phyloP scores from a whole-genome alignment of 2,888 invertebrate genomes.

The Julus scanicus region DNA sequence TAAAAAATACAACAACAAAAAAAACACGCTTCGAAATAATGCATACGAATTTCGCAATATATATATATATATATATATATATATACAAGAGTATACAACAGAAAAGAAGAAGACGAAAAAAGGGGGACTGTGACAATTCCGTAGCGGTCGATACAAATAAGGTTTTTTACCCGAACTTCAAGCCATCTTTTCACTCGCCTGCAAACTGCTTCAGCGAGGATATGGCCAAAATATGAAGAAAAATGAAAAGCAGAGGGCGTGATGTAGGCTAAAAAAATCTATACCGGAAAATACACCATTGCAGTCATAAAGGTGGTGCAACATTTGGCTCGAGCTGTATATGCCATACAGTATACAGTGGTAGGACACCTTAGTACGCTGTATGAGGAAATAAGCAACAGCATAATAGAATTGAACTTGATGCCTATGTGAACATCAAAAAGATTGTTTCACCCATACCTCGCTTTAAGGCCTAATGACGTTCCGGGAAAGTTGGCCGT shows the following conservation, averaged over 20 bases:
- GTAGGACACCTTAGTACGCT: no score
- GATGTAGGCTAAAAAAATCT: neutral
- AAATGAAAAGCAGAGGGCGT: neutral
- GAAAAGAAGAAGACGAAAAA: neutral
- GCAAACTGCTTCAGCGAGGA: neutral
- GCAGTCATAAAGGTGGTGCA: neutral
- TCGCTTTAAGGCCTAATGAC: no score
- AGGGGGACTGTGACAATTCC: neutral
- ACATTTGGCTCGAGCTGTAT: neutral
- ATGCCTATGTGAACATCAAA: no score
- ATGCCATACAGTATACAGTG: no score
- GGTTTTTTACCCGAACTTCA: constrained; percentile 17
- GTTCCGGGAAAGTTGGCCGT: no score
- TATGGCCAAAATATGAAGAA: neutral
- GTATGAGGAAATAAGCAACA: no score
- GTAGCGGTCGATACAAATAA: constrained; percentile 19
- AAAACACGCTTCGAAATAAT: neutral
- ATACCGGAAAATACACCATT: neutral
- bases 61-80: no score
- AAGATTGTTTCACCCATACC: no score
- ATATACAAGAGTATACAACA: no score
- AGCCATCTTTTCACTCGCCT: neutral
- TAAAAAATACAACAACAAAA: constrained; percentile 8
- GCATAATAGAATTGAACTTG: no score
- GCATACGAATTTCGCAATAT: neutral